Base-by-base conservation (phyloP, 2,888 invertebrate genomes). In the Craniophora ligustri region DNA sequence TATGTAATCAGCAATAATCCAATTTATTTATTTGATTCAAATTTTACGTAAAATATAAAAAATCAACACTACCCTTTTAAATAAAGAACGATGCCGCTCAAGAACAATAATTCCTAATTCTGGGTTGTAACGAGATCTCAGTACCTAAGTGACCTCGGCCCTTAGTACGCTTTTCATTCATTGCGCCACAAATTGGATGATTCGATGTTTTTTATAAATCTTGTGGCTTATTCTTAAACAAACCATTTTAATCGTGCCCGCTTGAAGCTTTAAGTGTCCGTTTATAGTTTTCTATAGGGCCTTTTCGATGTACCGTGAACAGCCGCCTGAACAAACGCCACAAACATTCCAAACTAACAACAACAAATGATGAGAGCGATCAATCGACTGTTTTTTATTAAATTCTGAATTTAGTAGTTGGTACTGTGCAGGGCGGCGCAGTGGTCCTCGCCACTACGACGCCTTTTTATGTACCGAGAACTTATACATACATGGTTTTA, bases 301-400 rank as follows among this genome's bases (percentile, higher is more conserved):
- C 67, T 67, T 72, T 62, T 67, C 61, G 68, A 76, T 69, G 69
- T 76, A 76, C 62, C 64, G 60, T 70, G 72, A 73, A 65, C 72
- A 82, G 79, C 84, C 84, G 82, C 79, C 84, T 80, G 77, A 84
- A 82, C 78, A 86, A 86, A 82, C 76, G 78, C 83, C 79, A 81
- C 85, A 84, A 84, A 88, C 88, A 89, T 88, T 89, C 89, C 89
- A 89, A 78, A 82, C 76, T 79, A 82, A 81, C 77, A 68, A 72
- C 76, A 75, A 70, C 70, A 74, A 59, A 72, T 50, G 47, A 57
- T 61, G 41, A 44, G 58, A 66, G 50, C 72, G 70, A 75, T 72
- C 71, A 67, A 76, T 72, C 51, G 57, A 70, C 68, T 67, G 62
- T 62, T 60, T 65, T n/a, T 40, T 64, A 47, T 48, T 62, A 40